Base-by-base conservation (phyloP, 2,797 vertebrate species). In the Mycteria americana region DNA sequence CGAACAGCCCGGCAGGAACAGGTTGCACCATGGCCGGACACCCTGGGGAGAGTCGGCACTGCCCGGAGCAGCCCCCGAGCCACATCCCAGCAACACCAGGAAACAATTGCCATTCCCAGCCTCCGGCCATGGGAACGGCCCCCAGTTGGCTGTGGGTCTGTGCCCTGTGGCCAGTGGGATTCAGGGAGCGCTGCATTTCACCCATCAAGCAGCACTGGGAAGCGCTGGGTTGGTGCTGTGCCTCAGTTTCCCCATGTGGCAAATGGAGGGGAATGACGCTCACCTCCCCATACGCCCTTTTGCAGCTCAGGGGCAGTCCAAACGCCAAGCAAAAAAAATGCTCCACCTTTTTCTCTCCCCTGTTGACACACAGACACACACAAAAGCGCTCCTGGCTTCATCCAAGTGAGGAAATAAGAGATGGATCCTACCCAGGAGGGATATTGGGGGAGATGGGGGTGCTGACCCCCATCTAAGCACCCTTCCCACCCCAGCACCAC, bases 61-160 rank as follows among this genome's bases (percentile, higher is more conserved):
- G 12, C 41, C 23, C 1, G 0, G 28, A 54, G 63, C 33, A 77
- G 41, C 23, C 22, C 45, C 41, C 0, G 5, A 2, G 37, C 4
- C 74, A 28, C 84, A 54, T 62, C 25, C 65, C 30, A 46, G 70
- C 67, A 85, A 27, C 35, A 15, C 0, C 10, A 5, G 27, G 5
- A 21, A 59, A 15, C 10, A 46, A 31, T 9, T 46, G 62, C 35
- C 33, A 30, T 31, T 37, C 6, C 0, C n/a, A 81, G 31, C 25
- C 23, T 68, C 39, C 60, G 68, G 60, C 25, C n/a, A 25, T 30
- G 41, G 56, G 48, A 56, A 83, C 2, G 35, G 11, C 18, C 22
- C 37, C 7, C 64, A 31, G 21, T 0, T 83, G 54, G 14, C 72
- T 74, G 33, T 12, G 13, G 30, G 10, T 33, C 43, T 69, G 50